Conservation (phyloP, 2,888 invertebrate genomes). For the Anagyrus pseudococci region DNA sequence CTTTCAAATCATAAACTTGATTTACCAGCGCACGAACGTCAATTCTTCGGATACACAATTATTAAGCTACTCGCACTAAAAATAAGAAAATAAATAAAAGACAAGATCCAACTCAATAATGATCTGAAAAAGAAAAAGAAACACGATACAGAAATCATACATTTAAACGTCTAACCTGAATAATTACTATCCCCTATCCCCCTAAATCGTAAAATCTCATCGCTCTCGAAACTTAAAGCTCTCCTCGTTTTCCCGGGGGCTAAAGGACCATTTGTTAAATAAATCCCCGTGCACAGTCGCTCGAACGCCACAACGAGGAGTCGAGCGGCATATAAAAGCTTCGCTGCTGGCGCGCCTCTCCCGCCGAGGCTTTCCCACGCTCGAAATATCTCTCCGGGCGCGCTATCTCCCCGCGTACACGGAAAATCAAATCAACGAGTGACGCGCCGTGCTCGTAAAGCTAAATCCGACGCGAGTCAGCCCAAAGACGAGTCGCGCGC, state of each 20-base stretch:
- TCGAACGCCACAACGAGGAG: not conserved
- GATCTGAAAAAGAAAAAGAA: too few species aligned
- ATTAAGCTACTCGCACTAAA: too few species aligned
- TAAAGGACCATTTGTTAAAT: constrained; percentile 16
- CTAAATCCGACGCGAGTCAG: constrained; percentile 9
- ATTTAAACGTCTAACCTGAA: too few species aligned
- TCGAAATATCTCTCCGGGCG: constrained; percentile 39
- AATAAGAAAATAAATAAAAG: too few species aligned
- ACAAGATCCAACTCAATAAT: too few species aligned
- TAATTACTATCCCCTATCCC: too few species aligned
- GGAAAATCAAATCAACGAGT: constrained; percentile 18
- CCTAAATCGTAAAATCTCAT: not conserved
- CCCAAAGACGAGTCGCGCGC: too few species aligned
- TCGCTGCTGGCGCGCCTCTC: not conserved
- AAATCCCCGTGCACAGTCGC: constrained; percentile 10
- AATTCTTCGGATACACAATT: too few species aligned
- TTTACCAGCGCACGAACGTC: too few species aligned
- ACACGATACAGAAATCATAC: too few species aligned
- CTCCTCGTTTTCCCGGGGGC: not conserved
- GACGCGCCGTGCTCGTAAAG: constrained; percentile 2
- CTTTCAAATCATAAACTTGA: too few species aligned
- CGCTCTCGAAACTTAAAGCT: not conserved
- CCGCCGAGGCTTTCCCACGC: constrained; percentile 29
- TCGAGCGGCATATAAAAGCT: not conserved
- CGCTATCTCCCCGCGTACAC: not conserved